Evolutionary conservation across 1,140 invertebrate species (phyloP), one percentile per base, ranked within the genome.

Genomic region (Pseudomyrmex gracilis): DNA sequence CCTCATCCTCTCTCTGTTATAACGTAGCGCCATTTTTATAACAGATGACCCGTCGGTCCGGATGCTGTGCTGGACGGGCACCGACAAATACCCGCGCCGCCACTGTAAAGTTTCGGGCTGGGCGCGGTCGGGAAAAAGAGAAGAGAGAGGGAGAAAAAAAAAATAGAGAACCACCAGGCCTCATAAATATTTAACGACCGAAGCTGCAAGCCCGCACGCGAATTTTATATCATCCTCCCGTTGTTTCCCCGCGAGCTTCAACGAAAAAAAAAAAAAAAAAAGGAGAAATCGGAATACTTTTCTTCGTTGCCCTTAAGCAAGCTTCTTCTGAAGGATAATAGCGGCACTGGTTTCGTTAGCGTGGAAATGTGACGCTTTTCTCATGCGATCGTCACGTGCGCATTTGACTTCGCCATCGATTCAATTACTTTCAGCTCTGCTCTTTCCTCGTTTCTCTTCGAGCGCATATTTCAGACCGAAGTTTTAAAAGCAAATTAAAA

Each of bases 11-110:
- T 60, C 86, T 77, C 70, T 53, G 86, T 70, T 87, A 76, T 84
- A 87, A 87, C 86, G 63, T 78, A 82, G 22, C 60, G 76, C 87
- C 86, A 88, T 88, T 88, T 88, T 85, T 87, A 49, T 88, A 87
- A 88, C 74, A 88, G 87, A 88, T 87, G 85, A 85, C 87, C 85
- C 86, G 80, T 86, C 86, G 68, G 78, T 57, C 67, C 82, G 86
- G 82, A 78, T 70, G 64, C 86, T 87, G 85, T 49, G 58, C 85
- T 74, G 86, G 86, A 87, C 73, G 86, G 73, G 43, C 74, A 84
- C 82, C 85, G 85, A 87, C 86, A 87, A 87, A 87, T 87, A 87
- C 73, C 74, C 53, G 24, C 68, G 73, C 49, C 53, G 68, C 55
- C 47, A 77, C 66, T 84, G 64, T 73, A 84, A 87, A 87, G 60